A percentile compares a stretch with the other conserved stretches of the same genome.
Evolutionary conservation across 1,140 invertebrate species (phyloP).

Genomic region (Eriocheir sinensis): DNA sequence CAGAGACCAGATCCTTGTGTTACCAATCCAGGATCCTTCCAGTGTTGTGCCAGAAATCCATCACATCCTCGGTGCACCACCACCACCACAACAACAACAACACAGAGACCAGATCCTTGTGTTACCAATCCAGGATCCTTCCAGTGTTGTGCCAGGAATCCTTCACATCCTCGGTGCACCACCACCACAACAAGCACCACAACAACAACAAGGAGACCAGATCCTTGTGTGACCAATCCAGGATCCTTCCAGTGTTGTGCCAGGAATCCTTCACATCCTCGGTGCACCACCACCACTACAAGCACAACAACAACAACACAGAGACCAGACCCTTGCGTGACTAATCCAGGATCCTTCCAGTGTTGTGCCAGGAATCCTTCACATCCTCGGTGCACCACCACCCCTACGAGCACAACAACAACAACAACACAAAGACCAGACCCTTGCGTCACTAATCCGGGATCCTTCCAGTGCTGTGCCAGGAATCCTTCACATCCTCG

Average conservation of each 20-base stretch:
- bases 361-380: conserved; percentile 64
- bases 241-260: conserved; percentile 61
- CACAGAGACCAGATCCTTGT: conserved; percentile 67
- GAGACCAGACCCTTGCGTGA: conserved; percentile 51
- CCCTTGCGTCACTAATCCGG: conserved; percentile 49
- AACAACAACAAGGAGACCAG: conserved; percentile 41
- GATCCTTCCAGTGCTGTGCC: conserved; percentile 54
- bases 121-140: conserved; percentile 52
- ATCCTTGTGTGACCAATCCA: conserved; percentile 58
- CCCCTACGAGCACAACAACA: conserved; percentile 64
- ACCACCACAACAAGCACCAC: conserved; percentile 56
- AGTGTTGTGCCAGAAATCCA: conserved; percentile 38
- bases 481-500: conserved; percentile 63
- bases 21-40: conserved; percentile 36
- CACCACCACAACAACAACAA: conserved; percentile 64
- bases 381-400: conserved; percentile 56
- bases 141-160: conserved; percentile 63
- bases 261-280: conserved; percentile 64
- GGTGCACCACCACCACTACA: conserved; percentile 59
- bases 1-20: conserved; percentile 55
- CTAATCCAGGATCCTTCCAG: conserved; percentile 52
- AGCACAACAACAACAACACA: conserved; percentile 20
- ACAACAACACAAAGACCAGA: conserved; percentile 52
- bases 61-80: conserved; percentile 54
- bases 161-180: conserved; percentile 53